phyloP scores from a whole-genome alignment of 2,113 vertebrate species.

The Sarotherodon lohbergeri region DNA sequence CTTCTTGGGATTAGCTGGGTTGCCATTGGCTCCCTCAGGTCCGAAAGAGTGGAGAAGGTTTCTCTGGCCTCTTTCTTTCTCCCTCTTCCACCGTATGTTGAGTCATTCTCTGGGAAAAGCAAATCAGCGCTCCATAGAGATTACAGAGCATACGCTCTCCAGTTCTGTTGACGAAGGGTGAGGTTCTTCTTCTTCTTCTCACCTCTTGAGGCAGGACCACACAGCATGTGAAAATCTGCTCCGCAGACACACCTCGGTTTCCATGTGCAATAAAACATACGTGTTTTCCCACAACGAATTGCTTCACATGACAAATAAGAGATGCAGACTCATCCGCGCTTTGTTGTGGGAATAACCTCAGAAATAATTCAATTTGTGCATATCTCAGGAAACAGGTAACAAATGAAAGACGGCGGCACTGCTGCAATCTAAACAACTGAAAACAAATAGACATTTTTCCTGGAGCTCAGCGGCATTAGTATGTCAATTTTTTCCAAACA shows the following conservation, averaged over 20 bases:
- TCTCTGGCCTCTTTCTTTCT: neutral
- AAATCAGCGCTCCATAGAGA: constrained; percentile 47
- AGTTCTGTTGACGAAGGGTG: constrained; percentile 77
- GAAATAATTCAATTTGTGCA: neutral
- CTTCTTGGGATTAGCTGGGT: constrained; percentile 28
- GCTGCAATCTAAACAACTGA: neutral
- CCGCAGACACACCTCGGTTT: constrained; percentile 66
- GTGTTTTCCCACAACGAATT: constrained; percentile 40
- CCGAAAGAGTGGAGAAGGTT: neutral
- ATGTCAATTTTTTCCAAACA: constrained; percentile 2
- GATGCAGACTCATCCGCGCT: neutral
- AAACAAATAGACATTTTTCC: constrained; percentile 7
- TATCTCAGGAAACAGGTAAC: neutral
- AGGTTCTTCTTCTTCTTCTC: constrained; percentile 62
- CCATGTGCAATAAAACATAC: constrained; percentile 27
- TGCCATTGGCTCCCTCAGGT: constrained; percentile 41
- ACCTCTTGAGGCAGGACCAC: constrained; percentile 70
- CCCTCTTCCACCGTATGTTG: constrained; percentile 4
- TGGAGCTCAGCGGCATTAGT: constrained; percentile 6
- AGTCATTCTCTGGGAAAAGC: constrained; percentile 68
- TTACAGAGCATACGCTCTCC: constrained; percentile 41
- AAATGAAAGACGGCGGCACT: neutral
- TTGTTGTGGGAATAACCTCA: neutral
- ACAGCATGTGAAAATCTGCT: constrained; percentile 70
- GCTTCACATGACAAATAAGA: constrained; percentile 15